Evolutionary conservation across 2,888 invertebrate species (phyloP), one percentile per base, ranked within the genome.

Genomic region (Scrobipalpa atriplicella): DNA sequence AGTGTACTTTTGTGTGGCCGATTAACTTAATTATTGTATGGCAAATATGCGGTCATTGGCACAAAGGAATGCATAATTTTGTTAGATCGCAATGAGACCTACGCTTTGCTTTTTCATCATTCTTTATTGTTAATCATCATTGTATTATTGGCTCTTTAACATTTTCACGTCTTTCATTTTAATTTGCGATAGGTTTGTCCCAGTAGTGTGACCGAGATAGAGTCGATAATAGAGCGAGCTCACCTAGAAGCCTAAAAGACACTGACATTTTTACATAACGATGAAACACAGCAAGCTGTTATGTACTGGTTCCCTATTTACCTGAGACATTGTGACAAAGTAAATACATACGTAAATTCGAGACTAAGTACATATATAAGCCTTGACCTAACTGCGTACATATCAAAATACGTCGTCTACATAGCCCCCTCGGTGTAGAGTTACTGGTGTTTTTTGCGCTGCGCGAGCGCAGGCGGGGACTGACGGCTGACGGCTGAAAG

Each of bases 11-110:
- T 87, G 86, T 90, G 82, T 78, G 78, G 79, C 72, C 83, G 85
- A 90, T 89, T 90, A 87, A 84, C 83, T 79, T 90, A 88, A 90
- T 90, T 88, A 87, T 83, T 84, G 80, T 81, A 79, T 74, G 77
- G 80, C 79, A 79, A 82, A 82, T 78, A 80, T 73, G 77, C 72
- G 73, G 72, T 73, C 73, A 71, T 64, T 73, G 68, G 69, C 72
- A 74, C 62, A 78, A 78, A 72, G 67, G 68, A 67, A 67, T 70
- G 71, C 70, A 70, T 75, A 71, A 73, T 72, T 72, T 70, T 71
- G 47, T 70, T 67, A 71, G 67, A 61, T 58, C 58, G 38, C 38
- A 21, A 13, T 21, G 29, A 11, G 11, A 21, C 21, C 11, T 56
- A 13, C 21, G 54, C 21, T 56, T 56, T 29, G 21, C 19, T 29